These are phyloP conservation scores for Oscheius sp. DNA, from an alignment of 1,140 invertebrate species.

Conservation along the genomic window DNA sequence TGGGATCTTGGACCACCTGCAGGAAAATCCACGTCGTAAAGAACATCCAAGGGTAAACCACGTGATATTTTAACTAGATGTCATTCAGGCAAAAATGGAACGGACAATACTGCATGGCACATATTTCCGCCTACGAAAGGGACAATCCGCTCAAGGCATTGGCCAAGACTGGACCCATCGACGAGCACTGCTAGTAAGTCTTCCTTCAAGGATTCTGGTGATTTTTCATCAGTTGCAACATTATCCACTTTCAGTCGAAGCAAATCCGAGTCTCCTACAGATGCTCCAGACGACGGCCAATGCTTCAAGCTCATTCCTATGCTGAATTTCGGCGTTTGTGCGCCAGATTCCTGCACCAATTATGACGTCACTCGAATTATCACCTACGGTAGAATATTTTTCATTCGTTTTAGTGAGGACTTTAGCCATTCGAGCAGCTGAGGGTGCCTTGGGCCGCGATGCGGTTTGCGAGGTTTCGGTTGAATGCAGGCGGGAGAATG, in stretches of 20 bases:
- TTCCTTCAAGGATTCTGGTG: not conserved
- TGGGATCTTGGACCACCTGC: conserved; percentile 59
- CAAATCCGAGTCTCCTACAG: not conserved
- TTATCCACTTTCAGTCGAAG: conserved; percentile 20
- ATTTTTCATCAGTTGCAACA: not conserved
- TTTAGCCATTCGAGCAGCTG: conserved; percentile 51
- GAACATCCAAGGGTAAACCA: conserved; percentile 53
- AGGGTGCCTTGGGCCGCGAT: conserved; percentile 42
- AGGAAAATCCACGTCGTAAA: conserved; percentile 54
- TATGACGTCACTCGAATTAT: conserved; percentile 55
- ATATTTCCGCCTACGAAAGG: conserved; percentile 57
- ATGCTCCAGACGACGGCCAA: conserved; percentile 43
- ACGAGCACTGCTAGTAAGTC: conserved; percentile 43
- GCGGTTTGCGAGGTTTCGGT: conserved; percentile 58
- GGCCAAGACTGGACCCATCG: conserved; percentile 35
- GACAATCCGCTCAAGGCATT: conserved; percentile 59
- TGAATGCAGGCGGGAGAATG: conserved; percentile 53
- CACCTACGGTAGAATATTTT: conserved; percentile 46
- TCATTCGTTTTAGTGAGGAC: not conserved
- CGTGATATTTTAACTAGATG: not conserved
- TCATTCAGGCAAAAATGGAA: conserved; percentile 53
- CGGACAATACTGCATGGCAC: conserved; percentile 58
- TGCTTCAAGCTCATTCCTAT: conserved; percentile 58
- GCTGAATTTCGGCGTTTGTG: conserved; percentile 56
- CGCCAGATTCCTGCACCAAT: conserved; percentile 58